Percentiles rank a stretch among this genome's conserved stretches.
Evolutionary conservation across 2,888 invertebrate genomes (phyloP).

Genomic region (Pediacus dermestoides): DNA sequence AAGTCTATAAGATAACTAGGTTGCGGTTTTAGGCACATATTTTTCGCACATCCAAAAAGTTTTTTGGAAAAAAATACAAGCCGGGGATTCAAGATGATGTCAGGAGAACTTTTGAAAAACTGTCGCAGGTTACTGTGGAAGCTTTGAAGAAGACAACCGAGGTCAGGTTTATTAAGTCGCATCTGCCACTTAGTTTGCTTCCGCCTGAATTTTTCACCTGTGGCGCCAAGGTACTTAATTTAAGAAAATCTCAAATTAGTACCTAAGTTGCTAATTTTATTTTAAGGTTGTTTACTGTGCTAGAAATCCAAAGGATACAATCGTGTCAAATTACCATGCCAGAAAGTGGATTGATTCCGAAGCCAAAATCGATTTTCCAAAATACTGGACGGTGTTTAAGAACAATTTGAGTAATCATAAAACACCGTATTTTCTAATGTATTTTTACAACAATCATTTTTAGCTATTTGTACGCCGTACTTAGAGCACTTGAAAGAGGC

Average conservation of each 20-base stretch:
- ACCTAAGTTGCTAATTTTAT: constrained; percentile 1
- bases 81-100: not conserved
- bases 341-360: constrained; percentile 54
- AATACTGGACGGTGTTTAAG: constrained; percentile 63
- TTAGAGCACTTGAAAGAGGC: constrained; percentile 73
- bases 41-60: not conserved
- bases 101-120: not conserved
- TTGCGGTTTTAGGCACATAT: too few relatives aligned
- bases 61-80: not conserved
- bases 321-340: constrained; percentile 70
- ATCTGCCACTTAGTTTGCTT: constrained; percentile 69
- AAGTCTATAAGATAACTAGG: too few relatives aligned
- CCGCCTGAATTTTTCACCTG: constrained; percentile 57
- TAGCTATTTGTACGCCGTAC: constrained; percentile 53
- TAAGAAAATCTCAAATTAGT: constrained; percentile 11
- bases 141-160: constrained; percentile 48
- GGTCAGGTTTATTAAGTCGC: constrained; percentile 64
- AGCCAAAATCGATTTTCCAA: constrained; percentile 28
- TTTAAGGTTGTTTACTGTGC: constrained; percentile 71
- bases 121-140: not conserved
- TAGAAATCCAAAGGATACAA: constrained; percentile 78
- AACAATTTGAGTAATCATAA: constrained; percentile 56
- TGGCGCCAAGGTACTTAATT: constrained; percentile 55
- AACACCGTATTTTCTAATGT: constrained; percentile 6
- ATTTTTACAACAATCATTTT: constrained; percentile 5